Conservation (phyloP, 2,797 vertebrate species). For the Bufotes viridis region DNA sequence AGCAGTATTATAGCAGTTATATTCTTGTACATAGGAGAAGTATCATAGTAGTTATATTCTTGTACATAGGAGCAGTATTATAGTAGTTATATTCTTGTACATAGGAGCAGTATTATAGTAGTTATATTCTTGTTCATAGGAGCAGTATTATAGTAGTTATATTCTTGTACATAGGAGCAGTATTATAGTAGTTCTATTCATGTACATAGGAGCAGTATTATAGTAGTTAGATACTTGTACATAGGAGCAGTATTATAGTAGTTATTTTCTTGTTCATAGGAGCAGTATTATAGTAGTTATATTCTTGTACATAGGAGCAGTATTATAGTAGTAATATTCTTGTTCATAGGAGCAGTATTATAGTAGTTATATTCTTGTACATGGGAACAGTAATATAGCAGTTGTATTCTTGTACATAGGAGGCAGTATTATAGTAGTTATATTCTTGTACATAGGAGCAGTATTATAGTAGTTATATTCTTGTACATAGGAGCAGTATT, state of each 20-base stretch:
- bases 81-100: conserved; percentile 15
- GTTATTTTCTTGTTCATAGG: conserved; percentile 1
- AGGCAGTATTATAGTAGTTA: neutral
- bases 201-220: neutral
- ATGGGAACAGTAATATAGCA: neutral
- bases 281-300: neutral
- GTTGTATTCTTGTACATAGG: neutral
- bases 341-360: no score
- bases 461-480: neutral
- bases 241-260: neutral
- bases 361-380: no score
- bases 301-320: neutral
- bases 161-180: conserved; percentile 1
- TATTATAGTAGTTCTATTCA: conserved; percentile 8
- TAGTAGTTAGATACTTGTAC: no score
- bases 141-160: neutral
- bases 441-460: neutral
- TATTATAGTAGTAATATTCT: no score
- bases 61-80: conserved; percentile 1
- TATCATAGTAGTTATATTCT: conserved; percentile 8
- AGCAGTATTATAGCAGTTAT: neutral
- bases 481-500: neutral
- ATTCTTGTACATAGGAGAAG: neutral
- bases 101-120: neutral
- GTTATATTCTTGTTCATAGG: neutral